Evolutionary conservation across 2,113 vertebrate genomes (phyloP), one percentile per base, ranked within the genome.

Genomic region (Austrofundulus limnaeus): DNA sequence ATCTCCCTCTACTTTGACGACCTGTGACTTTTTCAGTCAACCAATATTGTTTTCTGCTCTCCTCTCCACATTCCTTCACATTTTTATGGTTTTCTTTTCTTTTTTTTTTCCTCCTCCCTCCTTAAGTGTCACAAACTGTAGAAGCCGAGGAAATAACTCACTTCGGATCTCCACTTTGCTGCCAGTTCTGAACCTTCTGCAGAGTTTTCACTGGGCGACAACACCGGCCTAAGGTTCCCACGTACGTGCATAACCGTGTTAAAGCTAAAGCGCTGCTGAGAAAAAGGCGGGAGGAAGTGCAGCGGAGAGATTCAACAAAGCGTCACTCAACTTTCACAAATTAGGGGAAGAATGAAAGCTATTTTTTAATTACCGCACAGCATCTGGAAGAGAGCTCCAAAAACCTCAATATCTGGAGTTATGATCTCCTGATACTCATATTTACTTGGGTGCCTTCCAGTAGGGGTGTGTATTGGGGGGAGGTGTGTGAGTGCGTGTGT

Each of bases 361-460:
- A 89, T 89, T 85, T 88, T 85, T 88, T 90, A 85, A 91, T 90
- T 85, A 87, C 83, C 41, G 70, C 65, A 76, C 72, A 81, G 77
- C 89, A 89, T 90, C 88, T 89, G 87, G 87, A 90, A 85, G 64
- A 69, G 73, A 78, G 78, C 31, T 53, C 21, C 54, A 75, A 68
- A 87, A 78, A 82, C 80, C 85, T 88, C 78, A 89, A 77, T 85
- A 85, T 89, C 83, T 85, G 78, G 66, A 87, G 74, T 80, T 72
- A 78, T 87, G 78, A 87, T 85, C 77, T 60, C 5, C 78, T 80
- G 78, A 76, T 85, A 55, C 75, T 88, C 84, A 82, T 72, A 73
- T 84, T 80, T 52, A 72, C 69, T 87, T 83, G 81, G 83, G 49
- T 8, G 16, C 66, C 14, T 68, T 83, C 83, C 87, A 87, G 53